These are phyloP conservation scores for Hystrix cristata DNA, from an alignment of 2,113 vertebrate genomes.

Conservation along the genomic window DNA sequence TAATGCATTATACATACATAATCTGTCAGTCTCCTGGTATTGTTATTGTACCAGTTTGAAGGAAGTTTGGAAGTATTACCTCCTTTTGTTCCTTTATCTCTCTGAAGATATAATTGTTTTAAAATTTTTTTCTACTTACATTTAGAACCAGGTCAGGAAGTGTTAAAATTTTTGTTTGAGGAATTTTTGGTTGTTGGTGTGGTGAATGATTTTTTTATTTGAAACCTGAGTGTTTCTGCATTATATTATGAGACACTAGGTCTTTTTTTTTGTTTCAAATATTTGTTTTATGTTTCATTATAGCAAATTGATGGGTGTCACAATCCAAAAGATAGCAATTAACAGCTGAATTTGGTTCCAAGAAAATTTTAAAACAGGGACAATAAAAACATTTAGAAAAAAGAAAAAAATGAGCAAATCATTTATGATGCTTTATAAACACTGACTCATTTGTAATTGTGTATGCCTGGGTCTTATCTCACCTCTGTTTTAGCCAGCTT, in stretches of 20 bases:
- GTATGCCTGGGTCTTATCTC: not conserved
- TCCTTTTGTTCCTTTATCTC: not conserved
- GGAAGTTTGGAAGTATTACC: not conserved
- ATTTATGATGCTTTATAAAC: too few species aligned
- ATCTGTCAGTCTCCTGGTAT: not conserved
- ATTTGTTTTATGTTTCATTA: too few species aligned
- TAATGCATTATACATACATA: not conserved
- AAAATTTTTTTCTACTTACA: not conserved
- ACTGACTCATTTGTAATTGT: too few species aligned
- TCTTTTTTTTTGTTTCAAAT: not conserved
- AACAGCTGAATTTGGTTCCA: too few species aligned
- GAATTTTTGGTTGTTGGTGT: not conserved
- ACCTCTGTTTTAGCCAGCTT: not conserved
- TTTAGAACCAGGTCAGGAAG: not conserved
- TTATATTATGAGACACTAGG: not conserved
- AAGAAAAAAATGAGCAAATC: too few species aligned
- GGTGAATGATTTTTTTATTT: not conserved
- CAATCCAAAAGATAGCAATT: too few species aligned
- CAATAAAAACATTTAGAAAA: too few species aligned
- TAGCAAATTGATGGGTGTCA: too few species aligned
- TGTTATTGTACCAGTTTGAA: not conserved
- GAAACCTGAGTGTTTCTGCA: not conserved
- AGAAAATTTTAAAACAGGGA: too few species aligned
- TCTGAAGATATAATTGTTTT: not conserved
- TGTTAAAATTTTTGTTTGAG: constrained; percentile 7